Percentiles rank a stretch among this genome's conserved stretches.
Evolutionary conservation across 1,140 invertebrate species (phyloP).

Genomic region (Philotrypesis tridentata): DNA sequence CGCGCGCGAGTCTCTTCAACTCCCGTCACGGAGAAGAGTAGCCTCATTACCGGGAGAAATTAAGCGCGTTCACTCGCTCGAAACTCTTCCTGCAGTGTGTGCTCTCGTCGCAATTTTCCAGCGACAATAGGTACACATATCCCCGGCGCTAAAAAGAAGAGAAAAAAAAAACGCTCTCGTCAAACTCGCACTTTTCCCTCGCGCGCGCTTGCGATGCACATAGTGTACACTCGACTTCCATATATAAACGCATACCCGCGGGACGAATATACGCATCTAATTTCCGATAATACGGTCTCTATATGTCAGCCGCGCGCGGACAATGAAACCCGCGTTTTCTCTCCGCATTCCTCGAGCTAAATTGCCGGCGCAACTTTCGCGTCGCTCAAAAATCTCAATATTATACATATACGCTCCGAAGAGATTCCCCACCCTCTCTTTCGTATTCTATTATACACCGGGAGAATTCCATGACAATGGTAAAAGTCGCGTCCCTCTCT

Average conservation of each 20-base stretch:
- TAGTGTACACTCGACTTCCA: not conserved
- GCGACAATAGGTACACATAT: not conserved
- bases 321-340: conserved; percentile 30
- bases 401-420: too few species aligned
- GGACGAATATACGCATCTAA: conserved; percentile 23
- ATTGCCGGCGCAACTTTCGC: conserved; percentile 32
- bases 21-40: not conserved
- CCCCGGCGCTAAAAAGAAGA: too few species aligned
- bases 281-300: conserved; percentile 14
- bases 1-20: too few species aligned
- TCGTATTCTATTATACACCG: too few species aligned
- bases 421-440: not conserved
- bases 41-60: not conserved
- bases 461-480: conserved; percentile 27
- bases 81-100: too few species aligned
- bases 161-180: not conserved
- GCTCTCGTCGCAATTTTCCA: too few species aligned
- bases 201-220: too few species aligned
- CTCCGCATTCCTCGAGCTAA: conserved; percentile 3
- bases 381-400: conserved; percentile 21
- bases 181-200: not conserved
- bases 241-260: not conserved
- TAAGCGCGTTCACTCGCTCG: not conserved
- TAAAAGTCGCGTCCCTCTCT: conserved; percentile 24
- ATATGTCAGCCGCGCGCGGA: too few species aligned